Base-by-base conservation (phyloP, 2,113 vertebrate genomes). In the Bujurquina vittata region DNA sequence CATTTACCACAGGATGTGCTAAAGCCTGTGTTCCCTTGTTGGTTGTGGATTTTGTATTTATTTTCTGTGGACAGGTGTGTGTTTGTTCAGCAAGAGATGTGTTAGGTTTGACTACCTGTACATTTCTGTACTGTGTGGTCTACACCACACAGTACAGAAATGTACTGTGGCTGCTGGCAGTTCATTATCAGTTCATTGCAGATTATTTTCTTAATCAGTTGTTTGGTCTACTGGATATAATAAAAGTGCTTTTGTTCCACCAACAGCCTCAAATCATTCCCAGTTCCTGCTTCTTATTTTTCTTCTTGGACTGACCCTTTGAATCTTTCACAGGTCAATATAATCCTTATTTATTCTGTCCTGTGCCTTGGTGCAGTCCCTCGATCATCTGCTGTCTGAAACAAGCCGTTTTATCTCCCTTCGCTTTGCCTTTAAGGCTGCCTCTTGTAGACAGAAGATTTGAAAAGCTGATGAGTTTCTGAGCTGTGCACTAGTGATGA, bases 101-200 rank as follows among this genome's bases (percentile, higher is more conserved):
- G 23, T 52, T 52, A 20, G 65, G 17, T 72, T 55, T 52, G 29
- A 52, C 29, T 31, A 15, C 23, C 46, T 72, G 65, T 69, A 69
- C 2, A 6, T 52, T 26, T 72, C 46, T 54, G 46, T 54, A 31
- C 65, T 52, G 23, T 52, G 49, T 72, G 31, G 52, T 54, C 10
- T 69, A 69, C 22, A n/a, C n/a, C n/a, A n/a, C n/a, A n/a, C n/a
- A n/a, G n/a, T n/a, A n/a, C n/a, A n/a, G n/a, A n/a, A n/a, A n/a
- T n/a, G n/a, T n/a, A n/a, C n/a, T n/a, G n/a, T n/a, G 37, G 37
- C 15, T 37, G 14, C 37, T 31, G 43, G 17, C 65, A 52, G 46
- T 52, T 72, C 46, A 72, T 72, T 72, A 72, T 54, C 67, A 72
- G 10, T 72, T 72, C 26, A 54, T 49, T 54, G 46, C 67, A 54